Percentiles rank a stretch among this genome's conserved stretches.
Conservation (phyloP, 2,888 invertebrate species). For the Lathronympha strigana region DNA sequence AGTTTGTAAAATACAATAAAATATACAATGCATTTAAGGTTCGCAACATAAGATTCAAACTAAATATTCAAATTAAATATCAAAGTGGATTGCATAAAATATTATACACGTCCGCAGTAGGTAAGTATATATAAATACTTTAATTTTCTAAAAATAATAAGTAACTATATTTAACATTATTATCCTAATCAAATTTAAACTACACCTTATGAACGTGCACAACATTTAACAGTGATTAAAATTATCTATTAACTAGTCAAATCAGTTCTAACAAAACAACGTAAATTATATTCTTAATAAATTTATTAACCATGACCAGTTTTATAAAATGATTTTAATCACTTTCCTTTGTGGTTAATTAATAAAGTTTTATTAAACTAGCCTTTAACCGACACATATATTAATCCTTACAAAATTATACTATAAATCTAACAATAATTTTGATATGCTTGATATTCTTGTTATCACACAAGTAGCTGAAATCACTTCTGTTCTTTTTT, state of each 20-base stretch:
- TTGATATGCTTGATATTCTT: conserved; percentile 83
- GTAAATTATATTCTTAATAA: conserved; percentile 40
- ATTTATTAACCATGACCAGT: conserved; percentile 12
- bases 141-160: conserved; percentile 43
- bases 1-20: conserved; percentile 45
- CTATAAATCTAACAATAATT: conserved; percentile 56
- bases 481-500: conserved; percentile 44
- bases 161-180: conserved; percentile 71
- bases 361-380: conserved; percentile 22
- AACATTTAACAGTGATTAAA: conserved; percentile 84
- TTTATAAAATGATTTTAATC: conserved; percentile 22
- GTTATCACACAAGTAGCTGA: conserved; percentile 61
- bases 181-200: conserved; percentile 71
- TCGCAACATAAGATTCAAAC: not conserved
- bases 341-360: not conserved
- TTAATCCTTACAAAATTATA: conserved; percentile 11
- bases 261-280: conserved; percentile 72
- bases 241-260: conserved; percentile 71
- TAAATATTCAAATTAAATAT: not conserved
- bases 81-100: conserved; percentile 6
- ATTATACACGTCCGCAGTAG: conserved; percentile 7
- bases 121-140: conserved; percentile 12
- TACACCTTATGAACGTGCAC: conserved; percentile 79
- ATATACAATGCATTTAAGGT: conserved; percentile 26
- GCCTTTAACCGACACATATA: not conserved